Evolutionary conservation across 1,140 invertebrate genomes (phyloP), one percentile per base, ranked within the genome.

Genomic region (Grapholita molesta): DNA sequence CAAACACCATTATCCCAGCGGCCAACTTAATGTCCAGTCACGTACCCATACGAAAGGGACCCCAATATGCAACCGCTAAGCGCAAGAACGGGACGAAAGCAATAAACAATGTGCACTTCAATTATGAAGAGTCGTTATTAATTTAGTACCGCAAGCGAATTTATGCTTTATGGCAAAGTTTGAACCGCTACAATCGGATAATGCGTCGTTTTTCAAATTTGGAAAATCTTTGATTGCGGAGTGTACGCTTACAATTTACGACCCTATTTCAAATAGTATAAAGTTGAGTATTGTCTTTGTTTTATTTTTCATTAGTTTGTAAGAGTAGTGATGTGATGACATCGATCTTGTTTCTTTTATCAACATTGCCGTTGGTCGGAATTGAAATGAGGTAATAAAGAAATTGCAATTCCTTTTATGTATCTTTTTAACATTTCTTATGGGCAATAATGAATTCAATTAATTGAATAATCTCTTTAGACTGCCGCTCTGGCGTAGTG

Each of bases 1-100:
- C 88, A 86, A 90, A 86, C 84, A 79, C 84, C 79, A 89, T 90
- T 88, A 89, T 84, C 77, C 80, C 72, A 88, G 83, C 81, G 79
- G 80, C 72, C 79, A 86, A 87, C 82, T 79, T 78, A 83, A 90
- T 89, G 86, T 84, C 81, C 84, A 80, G 88, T 85, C 88, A 90
- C 86, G 88, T 88, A 88, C 71, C 67, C 38, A 72, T 55, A 68
- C 24, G 66, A 76, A 67, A 25, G 79, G 70, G 81, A 84, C 32
- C 42, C 64, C 18, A 2, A 66, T 73, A 82, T 76, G 68, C 25
- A 33, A 30, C 48, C 66, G 33, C n/a, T n/a, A 61, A 38, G 23
- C 68, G 73, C 53, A 55, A 24, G 71, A 81, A 69, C 61, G 70
- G 64, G 78, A 84, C 66, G 66, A 57, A 67, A 68, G 42, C 57